These are phyloP conservation scores for Papilio aristodemus DNA, from an alignment of 1,140 invertebrate species.

Conservation along the genomic window DNA sequence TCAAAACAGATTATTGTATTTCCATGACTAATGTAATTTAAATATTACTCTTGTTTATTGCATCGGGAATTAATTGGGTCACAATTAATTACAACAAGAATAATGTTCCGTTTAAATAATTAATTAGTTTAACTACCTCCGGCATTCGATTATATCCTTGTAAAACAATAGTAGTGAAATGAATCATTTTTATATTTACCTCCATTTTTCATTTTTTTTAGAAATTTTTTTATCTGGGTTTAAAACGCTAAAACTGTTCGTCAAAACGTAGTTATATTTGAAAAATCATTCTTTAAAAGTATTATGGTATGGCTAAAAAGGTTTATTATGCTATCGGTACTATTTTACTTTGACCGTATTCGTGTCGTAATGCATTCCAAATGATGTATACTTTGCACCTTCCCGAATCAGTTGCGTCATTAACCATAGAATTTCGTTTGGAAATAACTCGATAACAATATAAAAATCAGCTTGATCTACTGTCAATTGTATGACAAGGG, in stretches of 20 bases:
- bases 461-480: slow-evolving; percentile 23
- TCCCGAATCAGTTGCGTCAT: background rate
- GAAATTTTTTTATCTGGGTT: too few species aligned
- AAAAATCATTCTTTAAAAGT: too few species aligned
- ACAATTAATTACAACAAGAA: slow-evolving; percentile 28
- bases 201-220: background rate
- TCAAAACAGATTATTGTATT: too few species aligned
- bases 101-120: slow-evolving; percentile 72
- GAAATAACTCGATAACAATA: slow-evolving; percentile 15
- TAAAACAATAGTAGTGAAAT: slow-evolving; percentile 34
- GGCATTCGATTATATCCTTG: slow-evolving; percentile 50
- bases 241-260: too few species aligned
- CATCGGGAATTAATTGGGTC: background rate
- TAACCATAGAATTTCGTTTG: slow-evolving; percentile 7
- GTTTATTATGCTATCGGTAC: too few species aligned
- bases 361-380: too few species aligned
- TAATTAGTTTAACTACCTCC: slow-evolving; percentile 54
- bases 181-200: background rate
- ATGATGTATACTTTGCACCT: background rate
- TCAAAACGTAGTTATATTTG: too few species aligned
- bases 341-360: too few species aligned
- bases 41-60: background rate
- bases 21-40: background rate
- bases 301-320: too few species aligned
- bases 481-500: slow-evolving; percentile 60